Evolutionary conservation across 1,140 invertebrate genomes (phyloP), one percentile per base, ranked within the genome.

Genomic region (Bombus sibiricus): DNA sequence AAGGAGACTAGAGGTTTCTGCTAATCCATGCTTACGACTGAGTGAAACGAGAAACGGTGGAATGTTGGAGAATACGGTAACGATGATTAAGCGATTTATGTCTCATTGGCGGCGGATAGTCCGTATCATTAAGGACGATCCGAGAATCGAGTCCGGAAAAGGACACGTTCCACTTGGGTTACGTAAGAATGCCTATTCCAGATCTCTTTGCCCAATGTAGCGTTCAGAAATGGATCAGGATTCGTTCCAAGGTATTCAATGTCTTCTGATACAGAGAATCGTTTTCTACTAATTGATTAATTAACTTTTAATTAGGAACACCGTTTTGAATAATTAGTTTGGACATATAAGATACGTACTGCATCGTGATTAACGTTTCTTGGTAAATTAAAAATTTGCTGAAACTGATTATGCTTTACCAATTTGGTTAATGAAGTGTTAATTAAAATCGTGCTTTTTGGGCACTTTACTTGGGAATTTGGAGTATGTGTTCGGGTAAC

Each of bases 31-130:
- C 1, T 47, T 43, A 0, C 13, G 6, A 57, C 28, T 53, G 57
- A 41, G 41, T 12, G 32, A 34, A 34, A 59, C n/a, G n/a, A 25
- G 15, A 72, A 32, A 79, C 32, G 39, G 1, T 34, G 68, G 83
- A 53, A 85, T 80, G 53, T 22, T 9, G n/a, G 32, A 62, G 39
- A 34, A 18, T 37, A 62, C 68, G 25, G 53, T 15, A 84, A 80
- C 75, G 76, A 84, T 80, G 76, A 85, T 80, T 80, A 80, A 85
- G 76, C 77, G 83, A 80, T 80, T 32, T 71, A 73, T 64, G 32
- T 71, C 5, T 34, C 41, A 47, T 72, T 37, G 68, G 25, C 77
- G 32, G 43, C 18, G 53, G n/a, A 43, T 39, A 78, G 28, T 47
- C 34, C 25, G 34, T 78, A 43, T 73, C 68, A 69, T 85, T 80